These are phyloP conservation scores for Heliconius ethilla DNA, from an alignment of 2,888 invertebrate genomes.

Conservation along the genomic window DNA sequence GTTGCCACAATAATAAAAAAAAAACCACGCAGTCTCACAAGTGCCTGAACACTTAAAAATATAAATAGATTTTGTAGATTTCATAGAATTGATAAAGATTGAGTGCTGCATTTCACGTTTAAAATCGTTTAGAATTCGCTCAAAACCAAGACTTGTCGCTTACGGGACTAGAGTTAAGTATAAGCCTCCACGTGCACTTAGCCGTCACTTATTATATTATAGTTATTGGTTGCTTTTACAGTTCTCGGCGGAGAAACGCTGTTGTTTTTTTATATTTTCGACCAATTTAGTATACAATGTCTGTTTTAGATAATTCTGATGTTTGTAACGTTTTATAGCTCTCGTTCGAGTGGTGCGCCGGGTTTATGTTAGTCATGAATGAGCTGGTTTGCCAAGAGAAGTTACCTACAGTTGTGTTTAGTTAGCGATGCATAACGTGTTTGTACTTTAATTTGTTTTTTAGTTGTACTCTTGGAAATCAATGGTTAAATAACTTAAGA, in stretches of 20 bases:
- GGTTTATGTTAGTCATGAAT: constrained; percentile 71
- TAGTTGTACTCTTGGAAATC: constrained; percentile 83
- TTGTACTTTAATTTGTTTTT: constrained; percentile 83
- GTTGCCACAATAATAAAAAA: constrained; percentile 31
- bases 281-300: constrained; percentile 70
- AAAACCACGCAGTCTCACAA: constrained; percentile 58
- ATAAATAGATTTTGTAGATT: constrained; percentile 41
- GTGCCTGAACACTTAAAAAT: constrained; percentile 53
- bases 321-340: constrained; percentile 54
- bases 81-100: constrained; percentile 62
- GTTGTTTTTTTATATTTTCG: constrained; percentile 65
- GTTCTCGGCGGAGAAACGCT: constrained; percentile 73
- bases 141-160: constrained; percentile 80
- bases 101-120: constrained; percentile 73
- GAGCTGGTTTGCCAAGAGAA: constrained; percentile 81
- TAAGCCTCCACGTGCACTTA: constrained; percentile 64
- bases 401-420: constrained; percentile 82
- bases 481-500: constrained; percentile 82
- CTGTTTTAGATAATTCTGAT: constrained; percentile 58
- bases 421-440: constrained; percentile 82
- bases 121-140: constrained; percentile 77
- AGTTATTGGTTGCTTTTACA: constrained; percentile 71
- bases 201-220: constrained; percentile 60
- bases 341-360: constrained; percentile 79
- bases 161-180: constrained; percentile 76